Conservation (phyloP, 2,888 invertebrate genomes). For the Xiphydria camelus region DNA sequence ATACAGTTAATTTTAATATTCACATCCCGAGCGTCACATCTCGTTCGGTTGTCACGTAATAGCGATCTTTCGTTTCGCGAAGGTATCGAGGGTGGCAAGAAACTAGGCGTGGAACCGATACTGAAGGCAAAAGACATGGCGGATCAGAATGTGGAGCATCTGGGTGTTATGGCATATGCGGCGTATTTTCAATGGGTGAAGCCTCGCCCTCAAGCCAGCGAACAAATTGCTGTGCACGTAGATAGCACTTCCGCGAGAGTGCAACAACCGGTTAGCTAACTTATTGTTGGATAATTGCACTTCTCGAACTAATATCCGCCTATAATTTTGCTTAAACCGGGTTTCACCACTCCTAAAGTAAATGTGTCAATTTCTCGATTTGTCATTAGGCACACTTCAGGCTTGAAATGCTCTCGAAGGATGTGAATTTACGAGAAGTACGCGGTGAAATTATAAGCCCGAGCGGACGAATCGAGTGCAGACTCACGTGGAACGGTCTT, state of each 20-base stretch:
- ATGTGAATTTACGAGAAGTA: slow-evolving; percentile 73
- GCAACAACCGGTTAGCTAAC: slow-evolving; percentile 75
- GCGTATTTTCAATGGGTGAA: slow-evolving; percentile 90
- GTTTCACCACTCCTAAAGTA: neutral
- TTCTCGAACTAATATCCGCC: neutral
- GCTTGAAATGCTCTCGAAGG: slow-evolving; percentile 71
- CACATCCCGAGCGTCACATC: neutral
- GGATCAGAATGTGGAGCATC: slow-evolving; percentile 91
- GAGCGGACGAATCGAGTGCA: slow-evolving; percentile 66
- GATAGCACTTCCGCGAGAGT: slow-evolving; percentile 85
- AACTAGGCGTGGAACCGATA: slow-evolving; percentile 84
- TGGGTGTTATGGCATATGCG: slow-evolving; percentile 97
- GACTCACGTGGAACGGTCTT: slow-evolving; percentile 53
- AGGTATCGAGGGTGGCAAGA: slow-evolving; percentile 66
- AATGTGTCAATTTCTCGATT: too few relatives aligned
- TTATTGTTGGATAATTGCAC: slow-evolving; percentile 20
- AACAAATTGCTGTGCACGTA: slow-evolving; percentile 77
- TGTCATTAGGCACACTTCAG: slow-evolving; percentile 73
- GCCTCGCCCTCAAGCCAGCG: slow-evolving; percentile 80
- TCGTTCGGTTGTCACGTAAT: neutral
- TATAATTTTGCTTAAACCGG: neutral
- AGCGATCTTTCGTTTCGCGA: slow-evolving; percentile 12
- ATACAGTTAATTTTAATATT: neutral
- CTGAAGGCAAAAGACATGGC: slow-evolving; percentile 93
- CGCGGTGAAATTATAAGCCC: slow-evolving; percentile 79